phyloP scores from a whole-genome alignment of 2,888 invertebrate species.

The Rhamphomyia laevipes region DNA sequence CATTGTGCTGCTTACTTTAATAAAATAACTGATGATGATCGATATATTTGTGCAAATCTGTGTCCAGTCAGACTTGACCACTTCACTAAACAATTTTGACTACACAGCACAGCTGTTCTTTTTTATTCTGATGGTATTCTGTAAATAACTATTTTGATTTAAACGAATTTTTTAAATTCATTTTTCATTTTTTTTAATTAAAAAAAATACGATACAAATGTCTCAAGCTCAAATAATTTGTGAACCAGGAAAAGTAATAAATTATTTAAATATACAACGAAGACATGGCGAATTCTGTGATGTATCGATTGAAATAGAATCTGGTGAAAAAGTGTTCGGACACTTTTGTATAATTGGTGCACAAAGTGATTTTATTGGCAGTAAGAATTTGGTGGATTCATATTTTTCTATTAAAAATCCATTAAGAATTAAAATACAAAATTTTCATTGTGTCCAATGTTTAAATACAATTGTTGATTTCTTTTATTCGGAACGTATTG shows the following conservation, averaged over 20 bases:
- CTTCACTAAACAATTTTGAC: too few species aligned
- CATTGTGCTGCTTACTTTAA: too few species aligned
- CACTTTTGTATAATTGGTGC: constrained; percentile 35
- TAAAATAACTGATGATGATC: too few species aligned
- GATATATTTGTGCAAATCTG: too few species aligned
- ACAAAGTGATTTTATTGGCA: constrained; percentile 31
- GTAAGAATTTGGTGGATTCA: constrained; percentile 20
- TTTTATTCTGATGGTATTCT: too few species aligned
- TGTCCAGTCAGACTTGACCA: too few species aligned
- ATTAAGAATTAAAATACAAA: constrained; percentile 28
- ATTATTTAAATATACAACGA: constrained; percentile 32
- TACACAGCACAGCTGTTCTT: too few species aligned
- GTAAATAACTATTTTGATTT: too few species aligned
- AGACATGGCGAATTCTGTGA: constrained; percentile 31
- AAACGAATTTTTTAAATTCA: too few species aligned
- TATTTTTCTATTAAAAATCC: constrained; percentile 36
- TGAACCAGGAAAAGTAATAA: constrained; percentile 23
- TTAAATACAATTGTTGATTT: constrained; percentile 31
- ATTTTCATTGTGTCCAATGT: constrained; percentile 29
- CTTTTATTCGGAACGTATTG: constrained; percentile 31
- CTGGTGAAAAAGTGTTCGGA: constrained; percentile 18
- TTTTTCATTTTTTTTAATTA: too few species aligned
- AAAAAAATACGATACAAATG: too few species aligned
- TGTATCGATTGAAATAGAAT: constrained; percentile 23
- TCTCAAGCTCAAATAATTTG: too few species aligned